phyloP scores from a whole-genome alignment of 2,888 invertebrate species.

The Agrochola lychnidis region DNA sequence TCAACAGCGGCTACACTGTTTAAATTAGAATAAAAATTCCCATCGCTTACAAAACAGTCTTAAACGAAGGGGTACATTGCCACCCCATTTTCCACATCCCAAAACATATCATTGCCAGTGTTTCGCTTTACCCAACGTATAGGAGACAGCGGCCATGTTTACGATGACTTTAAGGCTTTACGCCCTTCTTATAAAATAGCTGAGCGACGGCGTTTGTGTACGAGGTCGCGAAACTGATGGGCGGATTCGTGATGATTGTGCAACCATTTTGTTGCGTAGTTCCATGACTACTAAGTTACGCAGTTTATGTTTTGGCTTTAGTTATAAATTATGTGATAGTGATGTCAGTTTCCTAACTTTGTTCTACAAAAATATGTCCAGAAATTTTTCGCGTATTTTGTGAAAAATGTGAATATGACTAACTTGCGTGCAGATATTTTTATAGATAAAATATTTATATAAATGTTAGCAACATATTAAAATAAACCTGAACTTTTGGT shows the following conservation, averaged over 20 bases:
- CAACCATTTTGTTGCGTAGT: conserved; percentile 2
- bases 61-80: conserved; percentile 1
- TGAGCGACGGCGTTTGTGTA: conserved; percentile 27
- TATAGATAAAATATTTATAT: not conserved
- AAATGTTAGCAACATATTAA: not conserved
- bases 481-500: not conserved
- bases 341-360: too few species aligned
- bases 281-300: not conserved
- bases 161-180: conserved; percentile 59
- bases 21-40: not conserved
- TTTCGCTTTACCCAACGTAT: conserved; percentile 35
- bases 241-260: conserved; percentile 46
- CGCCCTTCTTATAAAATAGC: conserved; percentile 56
- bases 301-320: not conserved
- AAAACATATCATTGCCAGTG: conserved; percentile 36
- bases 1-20: not conserved
- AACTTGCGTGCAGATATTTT: not conserved
- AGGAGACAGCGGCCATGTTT: conserved; percentile 70
- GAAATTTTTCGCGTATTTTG: not conserved
- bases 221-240: conserved; percentile 41
- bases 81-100: conserved; percentile 25
- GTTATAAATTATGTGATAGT: too few species aligned
- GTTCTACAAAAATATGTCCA: not conserved
- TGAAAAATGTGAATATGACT: too few species aligned
- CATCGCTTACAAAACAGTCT: conserved; percentile 12